A percentile compares a stretch with the other conserved stretches of the same genome.
Evolutionary conservation across 1,140 invertebrate species (phyloP).

Genomic region (Elysia chlorotica): DNA sequence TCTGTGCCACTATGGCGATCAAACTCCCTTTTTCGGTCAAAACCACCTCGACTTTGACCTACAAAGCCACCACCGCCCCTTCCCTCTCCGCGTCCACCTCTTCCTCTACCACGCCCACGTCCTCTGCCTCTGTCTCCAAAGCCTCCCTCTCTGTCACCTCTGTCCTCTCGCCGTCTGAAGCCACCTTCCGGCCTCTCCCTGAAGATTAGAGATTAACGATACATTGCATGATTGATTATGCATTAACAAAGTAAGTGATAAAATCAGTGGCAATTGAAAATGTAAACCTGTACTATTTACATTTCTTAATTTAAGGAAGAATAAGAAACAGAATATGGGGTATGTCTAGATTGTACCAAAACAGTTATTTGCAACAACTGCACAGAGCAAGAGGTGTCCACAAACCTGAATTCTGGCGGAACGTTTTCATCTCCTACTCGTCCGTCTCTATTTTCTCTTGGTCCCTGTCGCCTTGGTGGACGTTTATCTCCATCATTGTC

Average conservation of each 20-base stretch:
- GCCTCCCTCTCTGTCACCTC: constrained; percentile 53
- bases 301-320: too few species aligned
- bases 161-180: constrained; percentile 38
- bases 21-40: constrained; percentile 73
- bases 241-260: too few species aligned
- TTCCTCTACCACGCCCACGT: constrained; percentile 59
- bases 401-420: constrained; percentile 41
- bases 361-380: too few species aligned
- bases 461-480: constrained; percentile 35
- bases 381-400: too few species aligned
- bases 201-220: constrained; percentile 7
- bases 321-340: too few species aligned
- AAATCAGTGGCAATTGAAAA: too few species aligned
- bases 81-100: constrained; percentile 46
- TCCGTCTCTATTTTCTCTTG: constrained; percentile 27
- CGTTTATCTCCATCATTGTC: constrained; percentile 45
- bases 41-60: constrained; percentile 46
- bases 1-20: constrained; percentile 94
- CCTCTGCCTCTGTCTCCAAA: constrained; percentile 46
- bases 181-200: constrained; percentile 54
- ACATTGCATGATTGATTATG: too few species aligned
- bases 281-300: too few species aligned
- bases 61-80: constrained; percentile 48
- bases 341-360: too few species aligned
- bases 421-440: constrained; percentile 35